Conservation (phyloP, 1,140 invertebrate species). For the Akabosia matsudoensis region DNA sequence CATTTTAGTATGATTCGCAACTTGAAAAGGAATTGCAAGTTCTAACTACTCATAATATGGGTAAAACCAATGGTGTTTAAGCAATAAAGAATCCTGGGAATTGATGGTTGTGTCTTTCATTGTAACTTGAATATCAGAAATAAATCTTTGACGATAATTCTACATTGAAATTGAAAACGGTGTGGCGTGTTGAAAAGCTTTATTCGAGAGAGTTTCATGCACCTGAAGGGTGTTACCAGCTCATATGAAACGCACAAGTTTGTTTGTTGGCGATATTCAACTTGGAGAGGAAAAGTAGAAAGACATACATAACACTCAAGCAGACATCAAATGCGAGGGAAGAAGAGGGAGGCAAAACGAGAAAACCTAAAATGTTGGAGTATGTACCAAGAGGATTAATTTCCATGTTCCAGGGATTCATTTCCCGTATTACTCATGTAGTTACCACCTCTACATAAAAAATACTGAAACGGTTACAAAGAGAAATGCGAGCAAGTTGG, state of each 20-base stretch:
- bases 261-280: no score
- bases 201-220: no score
- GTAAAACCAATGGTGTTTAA: constrained; percentile 8
- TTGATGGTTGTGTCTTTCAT: not conserved
- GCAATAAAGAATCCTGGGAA: constrained; percentile 11
- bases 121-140: not conserved
- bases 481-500: not conserved
- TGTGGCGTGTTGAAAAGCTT: no score
- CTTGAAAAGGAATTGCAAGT: no score
- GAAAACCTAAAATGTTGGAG: not conserved
- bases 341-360: no score
- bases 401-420: constrained; percentile 17
- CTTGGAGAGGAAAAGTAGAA: not conserved
- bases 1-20: no score
- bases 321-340: not conserved
- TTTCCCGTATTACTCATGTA: constrained; percentile 11
- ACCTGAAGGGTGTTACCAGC: no score
- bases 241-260: no score
- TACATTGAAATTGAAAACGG: not conserved
- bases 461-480: not conserved
- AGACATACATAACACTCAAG: not conserved
- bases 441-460: constrained; percentile 10
- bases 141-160: not conserved
- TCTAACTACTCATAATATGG: no score
- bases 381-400: constrained; percentile 11